Percentiles rank a stretch among this genome's conserved stretches.
Evolutionary conservation across 37 sponge, comb jelly and placozoan species (phyloP).

Genomic region (Mnemiopsis leidyi): DNA sequence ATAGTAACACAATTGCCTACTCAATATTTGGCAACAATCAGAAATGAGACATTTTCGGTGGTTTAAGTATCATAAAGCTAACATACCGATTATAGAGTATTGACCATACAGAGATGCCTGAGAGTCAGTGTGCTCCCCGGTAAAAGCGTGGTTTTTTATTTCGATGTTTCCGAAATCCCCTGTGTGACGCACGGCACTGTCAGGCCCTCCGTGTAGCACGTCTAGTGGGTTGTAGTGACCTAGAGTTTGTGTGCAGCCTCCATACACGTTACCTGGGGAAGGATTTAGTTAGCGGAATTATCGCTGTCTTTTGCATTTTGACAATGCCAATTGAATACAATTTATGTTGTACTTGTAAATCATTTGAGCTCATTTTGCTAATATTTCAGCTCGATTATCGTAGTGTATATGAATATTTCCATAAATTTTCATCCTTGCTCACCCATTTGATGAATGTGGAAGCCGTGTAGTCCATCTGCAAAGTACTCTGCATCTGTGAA

Average conservation of each 20-base stretch:
- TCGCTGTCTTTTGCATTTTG: not conserved
- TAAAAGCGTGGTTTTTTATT: not conserved
- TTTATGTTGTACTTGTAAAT: too few relatives aligned
- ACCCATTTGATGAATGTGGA: conserved; percentile 50
- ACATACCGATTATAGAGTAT: conserved; percentile 23
- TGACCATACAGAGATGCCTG: conserved; percentile 38
- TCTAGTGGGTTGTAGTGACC: conserved; percentile 57
- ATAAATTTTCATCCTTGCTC: not conserved
- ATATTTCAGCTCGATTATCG: too few relatives aligned
- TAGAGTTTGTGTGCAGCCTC: conserved; percentile 32
- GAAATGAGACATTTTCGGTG: too few relatives aligned
- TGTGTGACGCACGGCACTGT: not conserved
- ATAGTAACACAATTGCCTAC: too few relatives aligned
- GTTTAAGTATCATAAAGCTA: too few relatives aligned
- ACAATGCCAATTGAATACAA: too few relatives aligned
- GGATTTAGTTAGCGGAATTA: not conserved
- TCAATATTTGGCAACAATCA: too few relatives aligned
- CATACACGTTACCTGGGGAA: conserved; percentile 16
- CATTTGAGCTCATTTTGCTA: too few relatives aligned
- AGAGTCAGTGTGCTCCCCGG: not conserved
- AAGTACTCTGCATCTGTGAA: not conserved
- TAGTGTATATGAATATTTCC: not conserved
- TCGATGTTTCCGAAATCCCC: conserved; percentile 57
- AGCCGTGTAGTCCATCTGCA: conserved; percentile 22
- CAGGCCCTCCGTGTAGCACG: conserved; percentile 4